Percentiles rank a stretch among this genome's conserved stretches.
Evolutionary conservation across 2,888 invertebrate genomes (phyloP).

Genomic region (Nasonovia ribisnigri): DNA sequence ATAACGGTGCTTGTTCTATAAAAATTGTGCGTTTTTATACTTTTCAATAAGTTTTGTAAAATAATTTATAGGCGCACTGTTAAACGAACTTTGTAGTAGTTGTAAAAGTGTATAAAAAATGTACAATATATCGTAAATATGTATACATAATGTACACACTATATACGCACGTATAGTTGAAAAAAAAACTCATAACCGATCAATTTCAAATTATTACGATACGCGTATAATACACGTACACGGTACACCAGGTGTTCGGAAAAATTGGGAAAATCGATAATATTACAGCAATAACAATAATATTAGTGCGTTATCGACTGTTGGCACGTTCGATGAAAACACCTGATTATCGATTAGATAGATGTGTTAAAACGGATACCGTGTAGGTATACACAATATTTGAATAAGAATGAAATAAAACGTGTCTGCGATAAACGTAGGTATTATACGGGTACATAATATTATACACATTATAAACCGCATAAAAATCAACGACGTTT

Average conservation of each 20-base stretch:
- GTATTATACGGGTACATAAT: neutral
- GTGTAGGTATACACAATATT: conserved; percentile 7
- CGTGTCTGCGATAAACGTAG: neutral
- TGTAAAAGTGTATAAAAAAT: conserved; percentile 37
- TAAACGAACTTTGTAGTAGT: conserved; percentile 28
- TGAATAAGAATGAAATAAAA: conserved; percentile 14
- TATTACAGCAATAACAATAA: neutral
- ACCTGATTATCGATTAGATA: conserved; percentile 17
- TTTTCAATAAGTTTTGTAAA: conserved; percentile 30
- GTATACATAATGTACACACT: neutral
- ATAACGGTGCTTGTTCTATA: neutral
- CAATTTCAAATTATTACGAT: conserved; percentile 35
- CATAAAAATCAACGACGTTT: conserved; percentile 24
- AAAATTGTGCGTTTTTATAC: conserved; percentile 26
- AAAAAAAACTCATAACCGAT: conserved; percentile 15
- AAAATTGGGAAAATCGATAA: conserved; percentile 42
- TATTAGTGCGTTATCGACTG: conserved; percentile 34
- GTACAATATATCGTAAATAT: conserved; percentile 8
- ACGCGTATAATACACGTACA: neutral
- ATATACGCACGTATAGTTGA: neutral
- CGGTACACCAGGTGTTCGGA: conserved; percentile 4
- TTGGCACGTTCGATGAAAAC: conserved; percentile 45
- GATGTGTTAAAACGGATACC: conserved; percentile 28
- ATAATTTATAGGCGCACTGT: conserved; percentile 10
- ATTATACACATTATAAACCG: neutral